A percentile compares a stretch with the other conserved stretches of the same genome.
Conservation (phyloP, 2,113 vertebrate species). For the Xyrauchen texanus region DNA sequence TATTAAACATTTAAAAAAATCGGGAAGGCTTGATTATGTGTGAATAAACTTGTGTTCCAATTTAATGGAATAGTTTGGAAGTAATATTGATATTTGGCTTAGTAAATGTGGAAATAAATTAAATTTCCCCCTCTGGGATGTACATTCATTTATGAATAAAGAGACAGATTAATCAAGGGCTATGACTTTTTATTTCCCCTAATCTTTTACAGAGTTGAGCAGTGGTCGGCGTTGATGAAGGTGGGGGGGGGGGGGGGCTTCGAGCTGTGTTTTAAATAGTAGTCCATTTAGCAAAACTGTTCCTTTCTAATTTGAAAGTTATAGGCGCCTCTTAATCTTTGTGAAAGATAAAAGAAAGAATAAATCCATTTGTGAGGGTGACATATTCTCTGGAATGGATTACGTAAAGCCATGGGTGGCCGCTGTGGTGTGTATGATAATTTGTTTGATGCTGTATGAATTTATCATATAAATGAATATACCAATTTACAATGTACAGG, state of each 20-base stretch:
- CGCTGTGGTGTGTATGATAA: not conserved
- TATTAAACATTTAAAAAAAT: conserved; percentile 9
- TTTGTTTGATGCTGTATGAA: conserved; percentile 1
- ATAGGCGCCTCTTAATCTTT: conserved; percentile 76
- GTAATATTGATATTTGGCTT: conserved; percentile 70
- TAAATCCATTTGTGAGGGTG: conserved; percentile 65
- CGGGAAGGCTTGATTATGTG: conserved; percentile 21
- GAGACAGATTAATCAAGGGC: conserved; percentile 74
- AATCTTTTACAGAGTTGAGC: conserved; percentile 68
- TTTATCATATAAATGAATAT: conserved; percentile 17
- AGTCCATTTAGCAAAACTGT: conserved; percentile 77
- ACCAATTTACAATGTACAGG: not conserved
- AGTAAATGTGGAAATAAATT: conserved; percentile 70
- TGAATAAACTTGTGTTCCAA: conserved; percentile 34
- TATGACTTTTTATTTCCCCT: conserved; percentile 76
- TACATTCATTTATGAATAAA: conserved; percentile 68
- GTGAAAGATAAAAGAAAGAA: conserved; percentile 59
- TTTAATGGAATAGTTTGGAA: conserved; percentile 54
- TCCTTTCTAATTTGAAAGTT: conserved; percentile 76
- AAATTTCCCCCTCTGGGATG: conserved; percentile 60
- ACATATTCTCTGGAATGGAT: conserved; percentile 47
- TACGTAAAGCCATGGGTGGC: conserved; percentile 16
- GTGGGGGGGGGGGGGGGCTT: conserved; percentile 66
- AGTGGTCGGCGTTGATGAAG: conserved; percentile 58
- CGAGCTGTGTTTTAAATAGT: conserved; percentile 75